These are phyloP conservation scores for Meloidogyne floridensis DNA, from an alignment of 1,140 invertebrate genomes.

Conservation along the genomic window DNA sequence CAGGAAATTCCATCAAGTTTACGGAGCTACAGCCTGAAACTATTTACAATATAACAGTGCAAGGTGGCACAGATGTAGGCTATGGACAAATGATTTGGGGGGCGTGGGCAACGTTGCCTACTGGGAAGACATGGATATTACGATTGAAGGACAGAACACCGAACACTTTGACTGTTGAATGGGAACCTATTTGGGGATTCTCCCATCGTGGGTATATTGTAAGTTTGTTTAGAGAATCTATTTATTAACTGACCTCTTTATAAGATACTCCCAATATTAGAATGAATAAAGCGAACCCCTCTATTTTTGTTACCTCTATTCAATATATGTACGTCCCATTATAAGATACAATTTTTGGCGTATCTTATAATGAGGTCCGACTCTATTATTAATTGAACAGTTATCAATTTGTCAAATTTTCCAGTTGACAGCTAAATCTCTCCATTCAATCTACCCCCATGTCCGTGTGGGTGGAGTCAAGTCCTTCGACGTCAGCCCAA, in stretches of 20 bases:
- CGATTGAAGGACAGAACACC: slow-evolving; percentile 62
- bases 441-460: slow-evolving; percentile 58
- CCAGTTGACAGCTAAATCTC: slow-evolving; percentile 57
- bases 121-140: slow-evolving; percentile 59
- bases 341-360: too few relatives aligned
- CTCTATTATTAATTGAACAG: too few relatives aligned
- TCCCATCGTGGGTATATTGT: slow-evolving; percentile 61
- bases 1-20: slow-evolving; percentile 62
- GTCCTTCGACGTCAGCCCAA: slow-evolving; percentile 56
- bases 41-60: slow-evolving; percentile 64
- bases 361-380: too few relatives aligned
- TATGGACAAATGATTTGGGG: slow-evolving; percentile 66
- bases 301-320: too few relatives aligned
- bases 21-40: slow-evolving; percentile 55
- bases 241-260: too few relatives aligned
- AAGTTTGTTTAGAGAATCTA: slow-evolving; percentile 10
- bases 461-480: slow-evolving; percentile 55
- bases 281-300: too few relatives aligned
- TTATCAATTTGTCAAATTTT: slow-evolving; percentile 13
- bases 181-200: slow-evolving; percentile 66
- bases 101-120: slow-evolving; percentile 60
- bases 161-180: slow-evolving; percentile 61
- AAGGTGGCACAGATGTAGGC: slow-evolving; percentile 61
- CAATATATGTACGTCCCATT: too few relatives aligned
- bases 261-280: too few relatives aligned